phyloP scores from a whole-genome alignment of 2,888 invertebrate species.

The Homarus gammarus region DNA sequence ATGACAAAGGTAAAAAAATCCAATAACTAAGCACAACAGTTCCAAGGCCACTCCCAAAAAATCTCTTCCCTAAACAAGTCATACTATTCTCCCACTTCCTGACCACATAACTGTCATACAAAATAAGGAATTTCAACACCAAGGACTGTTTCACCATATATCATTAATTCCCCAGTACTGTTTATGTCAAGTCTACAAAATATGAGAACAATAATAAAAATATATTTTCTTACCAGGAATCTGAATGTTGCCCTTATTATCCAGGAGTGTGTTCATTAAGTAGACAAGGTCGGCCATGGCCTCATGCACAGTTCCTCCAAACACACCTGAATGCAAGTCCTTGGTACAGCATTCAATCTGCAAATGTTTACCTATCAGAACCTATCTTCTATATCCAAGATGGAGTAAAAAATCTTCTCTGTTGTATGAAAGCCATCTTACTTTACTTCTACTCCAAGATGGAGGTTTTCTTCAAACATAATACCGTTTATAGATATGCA shows the following conservation, averaged over 20 bases:
- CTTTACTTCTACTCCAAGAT: neutral
- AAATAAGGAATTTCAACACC: neutral
- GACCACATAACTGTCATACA: neutral
- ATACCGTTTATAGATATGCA: neutral
- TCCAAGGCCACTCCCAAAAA: too few relatives aligned
- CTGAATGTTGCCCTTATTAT: slow-evolving; percentile 91
- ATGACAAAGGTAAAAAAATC: too few relatives aligned
- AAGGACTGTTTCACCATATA: neutral
- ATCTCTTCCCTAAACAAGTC: too few relatives aligned
- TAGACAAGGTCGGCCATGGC: slow-evolving; percentile 95
- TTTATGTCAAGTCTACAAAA: neutral
- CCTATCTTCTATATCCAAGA: too few relatives aligned
- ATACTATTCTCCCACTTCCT: too few relatives aligned
- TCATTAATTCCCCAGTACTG: neutral
- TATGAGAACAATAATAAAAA: neutral
- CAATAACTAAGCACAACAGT: too few relatives aligned
- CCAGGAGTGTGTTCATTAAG: slow-evolving; percentile 90
- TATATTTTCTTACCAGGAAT: slow-evolving; percentile 83
- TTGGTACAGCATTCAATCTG: slow-evolving; percentile 87
- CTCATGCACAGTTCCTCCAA: slow-evolving; percentile 95
- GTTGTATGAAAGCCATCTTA: neutral
- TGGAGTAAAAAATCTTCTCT: too few relatives aligned
- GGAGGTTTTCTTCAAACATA: neutral
- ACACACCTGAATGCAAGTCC: slow-evolving; percentile 97
- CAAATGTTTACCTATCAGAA: too few relatives aligned